phyloP scores from a whole-genome alignment of 2,888 invertebrate species.

The Cephus runcator region DNA sequence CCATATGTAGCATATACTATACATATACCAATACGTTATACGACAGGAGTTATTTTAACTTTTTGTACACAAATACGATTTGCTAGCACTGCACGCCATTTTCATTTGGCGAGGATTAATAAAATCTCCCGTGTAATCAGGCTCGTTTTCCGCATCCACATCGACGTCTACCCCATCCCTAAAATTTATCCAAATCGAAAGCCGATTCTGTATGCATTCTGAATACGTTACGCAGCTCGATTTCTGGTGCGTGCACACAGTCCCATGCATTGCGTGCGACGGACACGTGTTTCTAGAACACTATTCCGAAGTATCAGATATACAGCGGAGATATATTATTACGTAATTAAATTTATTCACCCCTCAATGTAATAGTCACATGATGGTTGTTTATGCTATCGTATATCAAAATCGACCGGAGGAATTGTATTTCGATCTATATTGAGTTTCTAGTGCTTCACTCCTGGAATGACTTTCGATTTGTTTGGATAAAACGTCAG shows the following conservation, averaged over 20 bases:
- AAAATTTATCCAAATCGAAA: neutral
- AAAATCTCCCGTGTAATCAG: neutral
- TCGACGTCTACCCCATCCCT: neutral
- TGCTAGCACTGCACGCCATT: neutral
- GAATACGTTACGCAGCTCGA: neutral
- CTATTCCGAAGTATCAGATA: neutral
- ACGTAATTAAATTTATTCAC: neutral
- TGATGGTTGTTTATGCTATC: neutral
- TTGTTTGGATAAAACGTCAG: neutral
- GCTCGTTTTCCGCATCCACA: neutral
- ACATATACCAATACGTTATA: neutral
- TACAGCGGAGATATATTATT: neutral
- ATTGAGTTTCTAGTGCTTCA: neutral
- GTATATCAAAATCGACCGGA: neutral
- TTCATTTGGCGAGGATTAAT: neutral
- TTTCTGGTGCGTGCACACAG: neutral
- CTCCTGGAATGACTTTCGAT: neutral
- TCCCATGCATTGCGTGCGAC: neutral
- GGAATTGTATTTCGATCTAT: neutral
- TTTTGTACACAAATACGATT: neutral
- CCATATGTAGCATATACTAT: neutral
- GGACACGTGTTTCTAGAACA: neutral
- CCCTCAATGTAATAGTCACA: neutral
- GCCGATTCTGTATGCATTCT: neutral
- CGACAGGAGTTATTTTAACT: neutral